These are phyloP conservation scores for Pentalonia nigronervosa DNA, from an alignment of 1,140 invertebrate species.

Conservation along the genomic window DNA sequence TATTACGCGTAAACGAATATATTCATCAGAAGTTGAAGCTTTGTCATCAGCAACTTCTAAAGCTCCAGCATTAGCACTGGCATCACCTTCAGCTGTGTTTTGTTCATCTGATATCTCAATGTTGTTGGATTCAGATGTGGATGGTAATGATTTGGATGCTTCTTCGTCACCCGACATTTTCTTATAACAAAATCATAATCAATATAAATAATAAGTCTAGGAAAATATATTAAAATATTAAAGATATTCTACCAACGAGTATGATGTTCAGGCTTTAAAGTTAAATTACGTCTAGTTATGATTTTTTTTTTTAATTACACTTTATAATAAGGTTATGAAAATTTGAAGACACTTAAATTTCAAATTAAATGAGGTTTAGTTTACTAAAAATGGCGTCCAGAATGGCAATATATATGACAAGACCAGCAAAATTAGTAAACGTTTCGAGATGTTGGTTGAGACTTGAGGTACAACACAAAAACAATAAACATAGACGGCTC, in stretches of 20 bases:
- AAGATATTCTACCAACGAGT: neutral
- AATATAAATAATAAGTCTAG: neutral
- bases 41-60: neutral
- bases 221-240: neutral
- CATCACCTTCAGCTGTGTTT: neutral
- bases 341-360: neutral
- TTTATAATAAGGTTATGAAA: neutral
- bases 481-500: no score
- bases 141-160: neutral
- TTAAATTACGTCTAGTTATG: neutral
- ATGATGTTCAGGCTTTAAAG: neutral
- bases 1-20: slow-evolving; percentile 20
- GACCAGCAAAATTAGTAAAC: neutral
- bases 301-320: neutral
- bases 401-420: neutral
- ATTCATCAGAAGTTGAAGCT: neutral
- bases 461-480: neutral
- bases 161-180: slow-evolving; percentile 36
- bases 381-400: neutral
- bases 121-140: neutral
- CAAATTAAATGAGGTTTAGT: neutral
- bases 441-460: neutral
- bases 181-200: neutral
- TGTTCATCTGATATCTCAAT: neutral
- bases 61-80: neutral